phyloP scores from a whole-genome alignment of 1,140 invertebrate genomes.

The Globodera rostochiensis region DNA sequence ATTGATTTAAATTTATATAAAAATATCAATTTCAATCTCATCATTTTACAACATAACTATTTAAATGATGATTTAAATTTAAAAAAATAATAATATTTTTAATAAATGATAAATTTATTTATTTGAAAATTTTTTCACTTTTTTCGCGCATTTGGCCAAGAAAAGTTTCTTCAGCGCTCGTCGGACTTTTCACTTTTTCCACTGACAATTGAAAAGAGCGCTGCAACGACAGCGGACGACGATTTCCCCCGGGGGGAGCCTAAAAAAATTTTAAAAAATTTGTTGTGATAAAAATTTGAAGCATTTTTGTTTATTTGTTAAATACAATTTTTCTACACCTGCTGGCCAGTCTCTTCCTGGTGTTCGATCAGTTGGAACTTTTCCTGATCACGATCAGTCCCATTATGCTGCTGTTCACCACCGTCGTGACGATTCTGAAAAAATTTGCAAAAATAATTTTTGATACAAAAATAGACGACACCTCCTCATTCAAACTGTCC shows the following conservation, averaged over 20 bases:
- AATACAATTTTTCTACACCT: not conserved
- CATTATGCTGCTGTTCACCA: not conserved
- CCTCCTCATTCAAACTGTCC: too few species aligned
- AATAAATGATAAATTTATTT: too few species aligned
- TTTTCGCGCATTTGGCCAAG: constrained; percentile 4
- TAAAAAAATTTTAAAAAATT: not conserved
- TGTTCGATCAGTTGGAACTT: not conserved
- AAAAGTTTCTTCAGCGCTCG: not conserved
- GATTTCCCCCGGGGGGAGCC: too few species aligned
- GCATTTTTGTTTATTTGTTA: not conserved
- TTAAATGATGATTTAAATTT: too few species aligned
- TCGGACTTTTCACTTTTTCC: not conserved
- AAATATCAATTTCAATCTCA: too few species aligned
- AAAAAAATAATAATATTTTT: too few species aligned
- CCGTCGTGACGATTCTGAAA: not conserved
- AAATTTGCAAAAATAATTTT: too few species aligned
- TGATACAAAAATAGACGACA: too few species aligned
- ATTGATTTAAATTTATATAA: not conserved
- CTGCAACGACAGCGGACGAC: not conserved
- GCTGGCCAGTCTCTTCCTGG: not conserved
- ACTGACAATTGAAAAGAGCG: not conserved
- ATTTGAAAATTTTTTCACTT: not conserved
- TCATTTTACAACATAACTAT: too few species aligned
- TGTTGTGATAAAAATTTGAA: not conserved
- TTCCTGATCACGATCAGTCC: not conserved